Evolutionary conservation across 2,797 vertebrate species (phyloP).

Genomic region (Lutjanus argentimaculatus): DNA sequence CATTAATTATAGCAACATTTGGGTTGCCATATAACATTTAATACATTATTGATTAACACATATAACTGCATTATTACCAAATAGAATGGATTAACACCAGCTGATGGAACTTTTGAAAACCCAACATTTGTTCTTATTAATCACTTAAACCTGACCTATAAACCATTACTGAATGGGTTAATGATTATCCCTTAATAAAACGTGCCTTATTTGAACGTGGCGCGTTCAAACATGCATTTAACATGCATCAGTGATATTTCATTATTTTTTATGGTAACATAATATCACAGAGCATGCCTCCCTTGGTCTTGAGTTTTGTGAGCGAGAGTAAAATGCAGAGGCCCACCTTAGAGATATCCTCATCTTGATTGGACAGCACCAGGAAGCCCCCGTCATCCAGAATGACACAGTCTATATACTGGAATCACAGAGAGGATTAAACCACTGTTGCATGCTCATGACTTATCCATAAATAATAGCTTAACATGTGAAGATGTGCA

Average conservation of each 20-base stretch:
- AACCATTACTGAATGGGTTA: background rate
- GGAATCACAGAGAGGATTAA: slow-evolving; percentile 48
- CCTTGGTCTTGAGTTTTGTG: background rate
- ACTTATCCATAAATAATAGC: background rate
- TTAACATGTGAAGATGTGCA: background rate
- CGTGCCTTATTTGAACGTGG: background rate
- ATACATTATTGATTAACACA: background rate
- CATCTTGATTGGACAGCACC: slow-evolving; percentile 94
- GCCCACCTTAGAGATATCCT: slow-evolving; percentile 90
- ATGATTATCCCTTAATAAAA: background rate
- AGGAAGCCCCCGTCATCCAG: slow-evolving; percentile 98
- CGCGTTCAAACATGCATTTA: no score
- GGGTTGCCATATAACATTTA: no score
- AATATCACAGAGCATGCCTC: background rate
- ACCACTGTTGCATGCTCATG: background rate
- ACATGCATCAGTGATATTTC: background rate
- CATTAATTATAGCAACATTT: no score
- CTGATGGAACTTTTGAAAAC: no score
- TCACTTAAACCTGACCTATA: background rate
- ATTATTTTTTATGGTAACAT: background rate
- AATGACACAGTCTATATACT: slow-evolving; percentile 95
- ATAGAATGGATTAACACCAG: no score
- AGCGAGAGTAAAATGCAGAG: slow-evolving; percentile 6
- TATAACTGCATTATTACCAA: background rate
- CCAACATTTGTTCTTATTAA: background rate